Evolutionary conservation across 2,113 vertebrate genomes (phyloP), one percentile per base, ranked within the genome.

Genomic region (Entomyzon cyanotis): DNA sequence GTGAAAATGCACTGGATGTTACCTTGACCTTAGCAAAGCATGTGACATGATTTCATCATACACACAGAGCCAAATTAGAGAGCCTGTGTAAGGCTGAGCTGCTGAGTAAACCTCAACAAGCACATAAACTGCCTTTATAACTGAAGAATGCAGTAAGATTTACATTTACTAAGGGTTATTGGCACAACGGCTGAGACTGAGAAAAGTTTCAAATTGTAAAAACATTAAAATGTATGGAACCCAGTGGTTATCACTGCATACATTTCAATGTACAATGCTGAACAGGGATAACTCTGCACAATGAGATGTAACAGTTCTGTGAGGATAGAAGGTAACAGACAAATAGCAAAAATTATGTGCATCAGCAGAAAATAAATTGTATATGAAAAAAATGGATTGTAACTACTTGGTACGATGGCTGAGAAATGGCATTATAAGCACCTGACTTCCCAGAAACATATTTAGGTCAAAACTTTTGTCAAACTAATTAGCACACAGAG

Each of bases 181-280:
- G 27, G 33, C 56, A 67, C 42, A 62, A 56, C 10, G 15, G 15
- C 7, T 27, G 28, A 90, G 53, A 90, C 41, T 8, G 6, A 67
- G 42, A 55, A 27, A 82, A 37, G 25, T 12, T 86, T 19, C n/a
- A 56, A 73, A 23, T 2, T 23, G 14, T 28, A 47, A 55, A 49
- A 80, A 39, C 42, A 62, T 35, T 47, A 39, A 20, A 33, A 75
- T 5, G 3, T 23, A 39, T 15, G 31, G 53, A 89, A 58, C 5
- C 15, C 42, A 49, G 12, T 0, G 0, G 65, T 83, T 65, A 69
- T 5, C 27, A 37, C 0, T 11, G 28, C 44, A 71, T 9, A 47
- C 35, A 12, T 37, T 89, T 55, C 46, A 47, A 33, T 3, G 35
- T 8, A 50, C 68, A 62, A 39, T n/a, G 37, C 27, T 60, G 37